Percentiles rank a stretch among this genome's conserved stretches.
These are phyloP conservation scores for Syngnathus rostellatus DNA, from an alignment of 2,797 vertebrate genomes.

Conservation along the genomic window DNA sequence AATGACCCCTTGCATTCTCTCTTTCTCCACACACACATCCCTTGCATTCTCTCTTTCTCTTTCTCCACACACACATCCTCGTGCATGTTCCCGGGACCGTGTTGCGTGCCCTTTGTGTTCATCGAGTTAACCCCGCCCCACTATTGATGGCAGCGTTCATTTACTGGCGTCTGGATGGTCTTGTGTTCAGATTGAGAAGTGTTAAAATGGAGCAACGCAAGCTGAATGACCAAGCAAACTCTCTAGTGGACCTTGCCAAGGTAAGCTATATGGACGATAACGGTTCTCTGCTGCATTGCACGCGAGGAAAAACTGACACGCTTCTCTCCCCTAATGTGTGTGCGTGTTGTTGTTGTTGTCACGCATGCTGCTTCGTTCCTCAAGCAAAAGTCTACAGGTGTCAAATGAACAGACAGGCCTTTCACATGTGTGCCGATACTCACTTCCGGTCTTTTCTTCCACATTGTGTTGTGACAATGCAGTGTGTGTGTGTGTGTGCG, in stretches of 20 bases:
- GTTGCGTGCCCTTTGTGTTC: slow-evolving; percentile 66
- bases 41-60: slow-evolving; percentile 1
- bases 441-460: neutral
- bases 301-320: slow-evolving; percentile 26
- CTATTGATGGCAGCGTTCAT: slow-evolving; percentile 45
- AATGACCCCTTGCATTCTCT: slow-evolving; percentile 27
- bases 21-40: slow-evolving; percentile 20
- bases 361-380: slow-evolving; percentile 45
- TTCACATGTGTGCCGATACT: slow-evolving; percentile 29
- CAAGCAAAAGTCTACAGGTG: slow-evolving; percentile 77
- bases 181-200: slow-evolving; percentile 97
- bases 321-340: slow-evolving; percentile 26
- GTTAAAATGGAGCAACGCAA: slow-evolving; percentile 99
- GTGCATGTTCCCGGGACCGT: slow-evolving; percentile 77
- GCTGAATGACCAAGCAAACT: slow-evolving; percentile 99
- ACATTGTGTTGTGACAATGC: neutral
- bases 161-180: slow-evolving; percentile 77
- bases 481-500: slow-evolving; percentile 1
- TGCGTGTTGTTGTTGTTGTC: slow-evolving; percentile 41
- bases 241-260: slow-evolving; percentile 99
- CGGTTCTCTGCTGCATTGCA: slow-evolving; percentile 50
- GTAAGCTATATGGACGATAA: slow-evolving; percentile 70
- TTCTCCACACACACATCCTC: slow-evolving; percentile 43
- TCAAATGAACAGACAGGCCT: slow-evolving; percentile 77
- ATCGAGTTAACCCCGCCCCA: slow-evolving; percentile 30